These are phyloP conservation scores for Oncorhynchus clarkii DNA, from an alignment of 2,113 vertebrate species.

Conservation along the genomic window DNA sequence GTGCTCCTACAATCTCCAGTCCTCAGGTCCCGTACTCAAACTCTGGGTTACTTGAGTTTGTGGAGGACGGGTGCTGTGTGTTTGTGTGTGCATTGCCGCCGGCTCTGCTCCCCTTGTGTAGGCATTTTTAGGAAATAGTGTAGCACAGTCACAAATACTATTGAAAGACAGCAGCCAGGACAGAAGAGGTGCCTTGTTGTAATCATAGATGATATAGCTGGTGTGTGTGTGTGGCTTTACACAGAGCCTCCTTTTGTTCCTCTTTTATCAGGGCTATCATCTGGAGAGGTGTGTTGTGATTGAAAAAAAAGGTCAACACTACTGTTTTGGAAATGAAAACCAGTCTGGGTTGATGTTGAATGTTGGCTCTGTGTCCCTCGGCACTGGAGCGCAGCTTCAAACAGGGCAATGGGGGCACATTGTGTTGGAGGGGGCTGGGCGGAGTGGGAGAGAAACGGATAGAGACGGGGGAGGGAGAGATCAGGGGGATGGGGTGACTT, in stretches of 20 bases:
- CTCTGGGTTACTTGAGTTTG: not conserved
- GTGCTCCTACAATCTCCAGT: constrained; percentile 39
- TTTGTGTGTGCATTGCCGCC: too few relatives aligned
- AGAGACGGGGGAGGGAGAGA: constrained; percentile 23
- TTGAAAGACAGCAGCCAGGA: constrained; percentile 45
- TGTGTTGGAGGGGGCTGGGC: constrained; percentile 23
- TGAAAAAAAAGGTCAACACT: constrained; percentile 42
- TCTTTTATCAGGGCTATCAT: constrained; percentile 54
- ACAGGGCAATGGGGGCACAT: constrained; percentile 34
- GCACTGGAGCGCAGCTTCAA: constrained; percentile 33
- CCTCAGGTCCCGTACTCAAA: constrained; percentile 45
- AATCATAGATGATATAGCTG: constrained; percentile 37
- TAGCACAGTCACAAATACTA: constrained; percentile 48
- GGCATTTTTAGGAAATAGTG: constrained; percentile 59
- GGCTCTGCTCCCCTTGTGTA: constrained; percentile 41
- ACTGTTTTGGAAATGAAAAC: constrained; percentile 52
- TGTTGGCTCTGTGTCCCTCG: constrained; percentile 36
- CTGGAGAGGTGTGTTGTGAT: constrained; percentile 49
- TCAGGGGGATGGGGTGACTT: constrained; percentile 41
- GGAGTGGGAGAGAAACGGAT: not conserved
- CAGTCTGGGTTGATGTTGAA: constrained; percentile 30
- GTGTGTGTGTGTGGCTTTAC: constrained; percentile 42
- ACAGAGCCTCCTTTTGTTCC: constrained; percentile 41
- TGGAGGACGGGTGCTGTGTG: constrained; percentile 40
- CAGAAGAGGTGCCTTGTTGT: constrained; percentile 28